Conservation (phyloP, 1,140 invertebrate species). For the Lamellibrachia luymesi region DNA sequence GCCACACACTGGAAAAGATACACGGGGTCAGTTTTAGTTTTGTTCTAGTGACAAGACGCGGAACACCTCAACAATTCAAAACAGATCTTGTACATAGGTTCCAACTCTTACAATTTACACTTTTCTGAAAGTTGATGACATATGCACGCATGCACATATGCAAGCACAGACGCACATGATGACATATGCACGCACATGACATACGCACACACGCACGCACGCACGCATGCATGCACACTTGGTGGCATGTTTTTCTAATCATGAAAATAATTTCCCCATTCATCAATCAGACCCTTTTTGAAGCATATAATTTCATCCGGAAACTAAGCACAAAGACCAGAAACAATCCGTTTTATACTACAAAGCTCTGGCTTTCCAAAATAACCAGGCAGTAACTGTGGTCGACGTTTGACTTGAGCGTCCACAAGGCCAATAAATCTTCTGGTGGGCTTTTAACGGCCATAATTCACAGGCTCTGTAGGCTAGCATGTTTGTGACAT, state of each 20-base stretch:
- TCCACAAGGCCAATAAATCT: background rate
- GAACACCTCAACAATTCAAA: background rate
- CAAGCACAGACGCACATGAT: no score
- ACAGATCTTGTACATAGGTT: background rate
- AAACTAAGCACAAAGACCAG: background rate
- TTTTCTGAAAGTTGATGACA: no score
- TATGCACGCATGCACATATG: no score
- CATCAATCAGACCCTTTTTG: background rate
- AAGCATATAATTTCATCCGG: background rate
- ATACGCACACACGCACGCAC: background rate
- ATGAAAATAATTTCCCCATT: background rate
- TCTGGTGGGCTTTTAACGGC: background rate
- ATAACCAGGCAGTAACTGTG: background rate
- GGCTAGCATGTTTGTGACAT: no score
- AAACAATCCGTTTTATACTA: background rate
- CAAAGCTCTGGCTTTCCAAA: background rate
- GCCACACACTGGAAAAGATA: slow-evolving; percentile 65
- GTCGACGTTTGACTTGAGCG: background rate
- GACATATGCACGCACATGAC: background rate
- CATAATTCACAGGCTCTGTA: background rate
- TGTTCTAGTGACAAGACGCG: no score
- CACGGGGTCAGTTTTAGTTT: background rate
- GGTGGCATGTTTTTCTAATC: background rate
- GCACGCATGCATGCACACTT: background rate
- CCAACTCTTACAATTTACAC: no score